Percentiles rank a stretch among this genome's conserved stretches.
phyloP scores from a whole-genome alignment of 2,888 invertebrate species.

The Xylota segnis region DNA sequence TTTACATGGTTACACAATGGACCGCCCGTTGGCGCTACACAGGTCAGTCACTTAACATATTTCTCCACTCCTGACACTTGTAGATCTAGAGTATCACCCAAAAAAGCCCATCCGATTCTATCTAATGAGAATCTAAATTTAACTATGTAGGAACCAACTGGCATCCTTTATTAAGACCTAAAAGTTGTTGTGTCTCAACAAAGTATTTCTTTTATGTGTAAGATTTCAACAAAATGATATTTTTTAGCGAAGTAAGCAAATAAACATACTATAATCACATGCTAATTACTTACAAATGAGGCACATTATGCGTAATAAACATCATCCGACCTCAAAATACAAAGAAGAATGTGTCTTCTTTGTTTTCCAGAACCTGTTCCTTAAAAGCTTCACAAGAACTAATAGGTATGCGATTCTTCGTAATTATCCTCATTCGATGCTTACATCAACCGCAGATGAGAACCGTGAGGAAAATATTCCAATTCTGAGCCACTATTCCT shows the following conservation, averaged over 20 bases:
- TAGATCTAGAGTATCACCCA: no score
- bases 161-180: background rate
- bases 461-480: background rate
- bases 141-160: background rate
- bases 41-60: background rate
- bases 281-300: constrained; percentile 14
- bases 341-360: background rate
- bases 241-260: background rate
- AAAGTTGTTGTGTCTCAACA: background rate
- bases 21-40: no score
- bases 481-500: background rate
- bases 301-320: constrained; percentile 1
- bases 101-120: no score
- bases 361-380: background rate
- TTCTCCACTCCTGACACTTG: no score
- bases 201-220: background rate
- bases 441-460: constrained; percentile 4
- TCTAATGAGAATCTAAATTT: background rate
- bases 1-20: no score
- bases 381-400: background rate
- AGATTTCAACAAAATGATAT: background rate
- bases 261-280: background rate
- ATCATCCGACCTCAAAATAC: background rate
- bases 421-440: constrained; percentile 6
- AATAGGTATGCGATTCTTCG: background rate